Evolutionary conservation across 2,113 vertebrate genomes (phyloP), one percentile per base, ranked within the genome.

Genomic region (Menidia beryllina): DNA sequence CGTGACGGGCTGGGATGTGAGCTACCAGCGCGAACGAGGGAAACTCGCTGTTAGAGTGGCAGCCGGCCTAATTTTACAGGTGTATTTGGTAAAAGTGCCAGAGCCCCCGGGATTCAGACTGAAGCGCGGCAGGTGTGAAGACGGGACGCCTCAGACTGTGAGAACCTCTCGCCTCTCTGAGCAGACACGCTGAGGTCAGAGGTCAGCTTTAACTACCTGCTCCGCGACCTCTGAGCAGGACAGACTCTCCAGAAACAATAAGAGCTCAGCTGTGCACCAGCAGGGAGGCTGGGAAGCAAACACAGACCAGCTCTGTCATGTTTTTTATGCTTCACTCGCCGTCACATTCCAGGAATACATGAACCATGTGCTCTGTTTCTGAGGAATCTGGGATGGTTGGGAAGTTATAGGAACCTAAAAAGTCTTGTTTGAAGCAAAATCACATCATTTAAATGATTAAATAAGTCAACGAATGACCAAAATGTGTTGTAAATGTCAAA

Each of bases 131-230:
- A 84, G 85, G 81, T 84, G 81, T 69, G 75, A 84, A 67, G 25
- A 57, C 11, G 50, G 15, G 77, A 86, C 74, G 2, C 71, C 55
- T 81, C 68, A n/a, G 59, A 75, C 78, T 67, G 85, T 81, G 78
- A 76, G 72, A 87, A 77, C n/a, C 2, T 74, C 2, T 74, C 72
- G 34, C 70, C 70, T 48, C 55, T 0, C 19, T 3, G 36, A 5
- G 45, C 58, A 64, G 78, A 79, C 72, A n/a, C 80, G 20, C 56
- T 14, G 15, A 56, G 59, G 71, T 75, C 68, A 82, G 15, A 73
- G 79, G 61, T 82, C 51, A 13, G 17, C 38, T 53, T 56, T 61
- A 53, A 66, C 65, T 5, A 63, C 63, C 68, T 20, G 56, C 63
- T 15, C 17, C 4, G 17, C 5, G 73, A 81, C 70, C 77, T 69